These are phyloP conservation scores for Pithys albifrons DNA, from an alignment of 2,113 vertebrate species.

Conservation along the genomic window DNA sequence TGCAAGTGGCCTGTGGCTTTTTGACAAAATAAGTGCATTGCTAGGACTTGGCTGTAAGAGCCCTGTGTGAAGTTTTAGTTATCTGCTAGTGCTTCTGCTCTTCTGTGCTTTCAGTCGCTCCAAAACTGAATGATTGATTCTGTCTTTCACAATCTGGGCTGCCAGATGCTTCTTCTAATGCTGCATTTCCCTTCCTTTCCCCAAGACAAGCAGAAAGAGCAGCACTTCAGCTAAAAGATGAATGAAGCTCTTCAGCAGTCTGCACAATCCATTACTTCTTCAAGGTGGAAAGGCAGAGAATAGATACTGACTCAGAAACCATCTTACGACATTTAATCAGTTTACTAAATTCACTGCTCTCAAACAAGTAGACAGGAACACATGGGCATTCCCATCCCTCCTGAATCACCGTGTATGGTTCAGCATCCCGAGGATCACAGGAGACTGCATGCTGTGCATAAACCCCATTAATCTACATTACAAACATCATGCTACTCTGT, in stretches of 20 bases:
- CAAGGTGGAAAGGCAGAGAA: slow-evolving; percentile 21
- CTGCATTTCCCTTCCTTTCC: neutral
- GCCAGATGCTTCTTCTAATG: slow-evolving; percentile 18
- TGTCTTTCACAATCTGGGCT: slow-evolving; percentile 28
- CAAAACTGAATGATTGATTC: neutral
- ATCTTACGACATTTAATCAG: slow-evolving; percentile 17
- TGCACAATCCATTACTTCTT: slow-evolving; percentile 20
- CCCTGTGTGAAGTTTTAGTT: neutral
- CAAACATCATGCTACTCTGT: slow-evolving; percentile 10
- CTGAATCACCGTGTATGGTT: slow-evolving; percentile 16
- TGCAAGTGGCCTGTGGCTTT: neutral
- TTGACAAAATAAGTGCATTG: neutral
- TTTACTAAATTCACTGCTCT: slow-evolving; percentile 34
- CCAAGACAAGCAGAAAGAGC: neutral
- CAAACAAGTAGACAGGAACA: neutral
- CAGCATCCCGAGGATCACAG: slow-evolving; percentile 23
- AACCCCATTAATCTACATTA: neutral
- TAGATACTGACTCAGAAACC: neutral
- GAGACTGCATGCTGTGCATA: slow-evolving; percentile 3
- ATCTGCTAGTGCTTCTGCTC: neutral
- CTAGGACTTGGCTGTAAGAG: neutral
- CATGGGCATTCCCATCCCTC: neutral
- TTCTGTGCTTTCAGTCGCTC: neutral
- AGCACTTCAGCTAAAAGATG: slow-evolving; percentile 17
- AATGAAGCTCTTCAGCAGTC: slow-evolving; percentile 13